Evolutionary conservation across 2,797 vertebrate species (phyloP), one percentile per base, ranked within the genome.

Genomic region (Graptemys geographica): DNA sequence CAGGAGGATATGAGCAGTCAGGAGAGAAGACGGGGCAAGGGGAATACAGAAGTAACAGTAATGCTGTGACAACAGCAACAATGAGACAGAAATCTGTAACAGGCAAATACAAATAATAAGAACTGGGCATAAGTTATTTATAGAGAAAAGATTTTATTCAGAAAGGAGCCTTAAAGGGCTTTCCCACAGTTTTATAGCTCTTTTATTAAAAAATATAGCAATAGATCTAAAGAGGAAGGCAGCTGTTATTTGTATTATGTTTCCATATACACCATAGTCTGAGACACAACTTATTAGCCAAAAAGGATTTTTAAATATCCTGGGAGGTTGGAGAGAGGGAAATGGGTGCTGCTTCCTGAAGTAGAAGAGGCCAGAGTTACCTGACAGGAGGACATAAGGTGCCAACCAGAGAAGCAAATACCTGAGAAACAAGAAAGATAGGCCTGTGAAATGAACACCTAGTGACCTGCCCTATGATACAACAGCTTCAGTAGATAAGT

Each of bases 401-500:
- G 55, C 23, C 55, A 59, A 31, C 6, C 28, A 41, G 49, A 8
- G 69, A 37, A 89, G 10, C 37, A 53, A 80, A 84, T 91, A 52
- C 16, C 52, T 41, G 65, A 91, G 89, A 90, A 95, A n/a, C 19
- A 89, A 88, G 59, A 93, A 56, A 41, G 69, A 59, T 57, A 79
- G 0, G 90, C 90, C 74, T 69, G 87, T 88, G 85, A 90, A 89
- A 97, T 97, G 62, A 97, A 97, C 96, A 96, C 69, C 97, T 96
- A 89, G 96, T 97, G 96, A 97, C 69, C 90, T 92, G 91, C 76
- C 56, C 88, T 41, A 92, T 97, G 96, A 97, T 97, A 96, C 95
- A 95, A 97, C 97, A 96, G 44, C 92, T 69, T 37, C 91, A 88
- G 96, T 94, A 94, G 96, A 96, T 97, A 97, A 97, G 94, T 97